Evolutionary conservation across 2,797 vertebrate species (phyloP).

Genomic region (Falco naumanni): DNA sequence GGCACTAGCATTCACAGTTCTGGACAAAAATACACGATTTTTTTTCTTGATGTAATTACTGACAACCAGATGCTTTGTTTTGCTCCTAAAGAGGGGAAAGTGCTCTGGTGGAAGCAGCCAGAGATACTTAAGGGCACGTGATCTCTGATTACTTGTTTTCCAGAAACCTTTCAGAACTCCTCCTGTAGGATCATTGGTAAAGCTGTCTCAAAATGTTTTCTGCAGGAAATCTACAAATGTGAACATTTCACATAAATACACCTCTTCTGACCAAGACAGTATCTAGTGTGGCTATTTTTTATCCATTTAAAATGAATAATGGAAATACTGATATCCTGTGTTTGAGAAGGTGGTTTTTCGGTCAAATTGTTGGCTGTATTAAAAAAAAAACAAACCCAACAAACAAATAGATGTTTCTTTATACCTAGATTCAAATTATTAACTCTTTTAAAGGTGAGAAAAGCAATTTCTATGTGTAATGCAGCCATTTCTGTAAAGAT

Average conservation of each 20-base stretch:
- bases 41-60: not conserved
- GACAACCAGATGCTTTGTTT: not conserved
- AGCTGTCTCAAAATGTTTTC: not conserved
- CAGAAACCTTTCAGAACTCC: not conserved
- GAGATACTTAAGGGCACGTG: not conserved
- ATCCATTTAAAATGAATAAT: not conserved
- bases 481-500: not conserved
- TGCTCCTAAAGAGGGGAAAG: not conserved
- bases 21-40: not conserved
- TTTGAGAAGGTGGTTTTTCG: not conserved
- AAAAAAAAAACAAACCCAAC: too few relatives aligned
- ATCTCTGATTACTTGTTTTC: not conserved
- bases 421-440: not conserved
- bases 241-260: not conserved
- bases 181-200: not conserved
- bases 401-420: not conserved
- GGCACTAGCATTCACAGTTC: not conserved
- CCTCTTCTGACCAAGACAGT: not conserved
- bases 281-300: not conserved
- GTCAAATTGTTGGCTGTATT: not conserved
- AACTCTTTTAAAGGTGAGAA: not conserved
- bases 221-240: not conserved
- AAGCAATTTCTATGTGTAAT: not conserved
- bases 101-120: not conserved
- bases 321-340: not conserved